Percentiles rank a stretch among this genome's conserved stretches.
These are phyloP conservation scores for Penelope pileata DNA, from an alignment of 2,113 vertebrate species.

Conservation along the genomic window DNA sequence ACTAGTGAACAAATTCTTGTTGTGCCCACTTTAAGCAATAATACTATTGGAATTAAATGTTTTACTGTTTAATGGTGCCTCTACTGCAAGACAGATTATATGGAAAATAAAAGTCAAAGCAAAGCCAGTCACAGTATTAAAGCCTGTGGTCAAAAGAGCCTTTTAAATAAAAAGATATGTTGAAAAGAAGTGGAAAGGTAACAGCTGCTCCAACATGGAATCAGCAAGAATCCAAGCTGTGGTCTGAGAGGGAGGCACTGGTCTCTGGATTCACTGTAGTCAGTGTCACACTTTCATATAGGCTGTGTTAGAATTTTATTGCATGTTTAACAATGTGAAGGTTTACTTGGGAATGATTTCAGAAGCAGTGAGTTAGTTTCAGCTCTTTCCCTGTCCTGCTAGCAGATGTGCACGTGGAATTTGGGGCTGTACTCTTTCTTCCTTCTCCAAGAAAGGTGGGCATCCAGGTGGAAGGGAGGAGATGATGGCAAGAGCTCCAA, in stretches of 20 bases:
- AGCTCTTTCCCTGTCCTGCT: background rate
- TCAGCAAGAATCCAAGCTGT: background rate
- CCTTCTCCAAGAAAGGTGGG: background rate
- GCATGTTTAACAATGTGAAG: background rate
- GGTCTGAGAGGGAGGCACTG: background rate
- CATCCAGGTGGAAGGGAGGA: background rate
- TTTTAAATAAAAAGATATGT: conserved; percentile 48
- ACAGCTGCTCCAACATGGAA: background rate
- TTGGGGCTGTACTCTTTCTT: background rate
- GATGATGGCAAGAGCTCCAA: background rate
- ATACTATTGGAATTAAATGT: conserved; percentile 70
- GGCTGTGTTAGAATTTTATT: background rate
- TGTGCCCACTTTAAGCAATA: conserved; percentile 50
- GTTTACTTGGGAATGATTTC: conserved; percentile 34
- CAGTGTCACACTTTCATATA: background rate
- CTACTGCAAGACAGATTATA: conserved; percentile 68
- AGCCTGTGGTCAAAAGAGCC: conserved; percentile 20
- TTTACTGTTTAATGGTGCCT: conserved; percentile 72
- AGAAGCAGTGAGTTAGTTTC: conserved; percentile 9
- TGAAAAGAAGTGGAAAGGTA: conserved; percentile 26
- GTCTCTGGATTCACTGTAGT: background rate
- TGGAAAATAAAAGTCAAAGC: conserved; percentile 64
- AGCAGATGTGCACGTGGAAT: background rate
- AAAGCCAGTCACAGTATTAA: conserved; percentile 42
- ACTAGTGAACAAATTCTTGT: conserved; percentile 65